Base-by-base conservation (phyloP, 2,797 vertebrate species). In the Lacerta bilineata region DNA sequence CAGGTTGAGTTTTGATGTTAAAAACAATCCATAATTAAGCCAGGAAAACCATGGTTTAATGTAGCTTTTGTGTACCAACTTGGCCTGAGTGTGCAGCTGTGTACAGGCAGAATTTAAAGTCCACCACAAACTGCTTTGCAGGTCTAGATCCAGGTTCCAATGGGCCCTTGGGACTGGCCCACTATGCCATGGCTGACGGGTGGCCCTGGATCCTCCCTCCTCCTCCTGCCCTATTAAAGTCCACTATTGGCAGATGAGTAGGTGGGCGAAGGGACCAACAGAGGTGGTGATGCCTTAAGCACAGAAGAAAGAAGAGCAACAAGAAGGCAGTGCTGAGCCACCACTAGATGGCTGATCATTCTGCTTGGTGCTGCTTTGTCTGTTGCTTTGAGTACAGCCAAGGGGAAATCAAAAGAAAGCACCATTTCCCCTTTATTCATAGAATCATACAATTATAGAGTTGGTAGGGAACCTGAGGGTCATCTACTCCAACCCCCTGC, bases 11-110 rank as follows among this genome's bases (percentile, higher is more conserved):
- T 68, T 27, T 25, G 64, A 7, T 23, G 20, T 25, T 27, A 29
- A 68, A 68, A 29, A 5, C 20, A 71, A 71, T 13, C 29, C 10
- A 33, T 33, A 71, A 33, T 17, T 71, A 23, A 71, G 11, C 13
- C 18, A 43, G 61, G 61, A 25, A 61, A 85, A 64, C 36, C 46
- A 75, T 72, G 46, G n/a, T 72, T 84, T 84, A 75, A 4, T 84
- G 25, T 76, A 61, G 61, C 50, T 55, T 55, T 55, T 55, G 13
- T 41, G 39, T 61, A 72, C 36, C 36, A 74, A 50, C 46, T 20
- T n/a, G 55, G 33, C 20, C 71, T 82, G 80, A 66, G 7, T 66
- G 27, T 64, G 55, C 11, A 25, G 23, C 25, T 8, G 59, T 80
- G 33, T 36, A 33, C n/a, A 41, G 46, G 15, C 23, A 41, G 23